phyloP scores from a whole-genome alignment of 53 echinoderm and acorn worm species.

The Patiria pectinifera region DNA sequence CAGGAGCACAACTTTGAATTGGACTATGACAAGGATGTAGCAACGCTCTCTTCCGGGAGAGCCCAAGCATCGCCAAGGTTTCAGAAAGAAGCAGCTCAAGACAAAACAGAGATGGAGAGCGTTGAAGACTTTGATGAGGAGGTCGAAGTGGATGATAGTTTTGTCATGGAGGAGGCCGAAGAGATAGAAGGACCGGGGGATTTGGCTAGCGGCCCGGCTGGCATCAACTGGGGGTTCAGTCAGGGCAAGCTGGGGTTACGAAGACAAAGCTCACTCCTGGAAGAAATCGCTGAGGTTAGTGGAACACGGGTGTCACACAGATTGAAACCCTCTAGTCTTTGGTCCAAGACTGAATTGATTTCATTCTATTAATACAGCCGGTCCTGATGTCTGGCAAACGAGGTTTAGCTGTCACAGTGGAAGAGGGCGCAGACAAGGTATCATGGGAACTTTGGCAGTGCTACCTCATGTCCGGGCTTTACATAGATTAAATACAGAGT shows the following conservation, averaged over 20 bases:
- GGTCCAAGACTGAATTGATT: too few species aligned
- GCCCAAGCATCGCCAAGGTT: neutral
- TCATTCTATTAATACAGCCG: too few species aligned
- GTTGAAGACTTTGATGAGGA: conserved; percentile 5
- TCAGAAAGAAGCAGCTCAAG: neutral
- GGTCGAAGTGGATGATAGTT: neutral
- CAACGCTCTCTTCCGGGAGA: neutral
- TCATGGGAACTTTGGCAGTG: too few species aligned
- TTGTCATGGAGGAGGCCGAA: neutral
- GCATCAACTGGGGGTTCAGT: conserved; percentile 49
- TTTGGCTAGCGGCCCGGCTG: conserved; percentile 8
- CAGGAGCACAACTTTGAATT: neutral
- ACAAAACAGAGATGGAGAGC: neutral
- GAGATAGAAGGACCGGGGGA: conserved; percentile 7
- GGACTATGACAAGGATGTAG: neutral
- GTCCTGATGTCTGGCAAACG: too few species aligned
- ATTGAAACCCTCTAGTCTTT: too few species aligned
- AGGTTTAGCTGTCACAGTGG: too few species aligned
- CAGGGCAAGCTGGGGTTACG: neutral
- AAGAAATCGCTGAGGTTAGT: conserved; percentile 41
- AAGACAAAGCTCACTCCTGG: conserved; percentile 23
- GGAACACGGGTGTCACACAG: neutral
- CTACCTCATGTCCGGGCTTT: too few species aligned
- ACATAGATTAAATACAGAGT: too few species aligned
- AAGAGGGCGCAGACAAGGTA: too few species aligned